Evolutionary conservation across 2,113 vertebrate genomes (phyloP).

Genomic region (Myodes glareolus): DNA sequence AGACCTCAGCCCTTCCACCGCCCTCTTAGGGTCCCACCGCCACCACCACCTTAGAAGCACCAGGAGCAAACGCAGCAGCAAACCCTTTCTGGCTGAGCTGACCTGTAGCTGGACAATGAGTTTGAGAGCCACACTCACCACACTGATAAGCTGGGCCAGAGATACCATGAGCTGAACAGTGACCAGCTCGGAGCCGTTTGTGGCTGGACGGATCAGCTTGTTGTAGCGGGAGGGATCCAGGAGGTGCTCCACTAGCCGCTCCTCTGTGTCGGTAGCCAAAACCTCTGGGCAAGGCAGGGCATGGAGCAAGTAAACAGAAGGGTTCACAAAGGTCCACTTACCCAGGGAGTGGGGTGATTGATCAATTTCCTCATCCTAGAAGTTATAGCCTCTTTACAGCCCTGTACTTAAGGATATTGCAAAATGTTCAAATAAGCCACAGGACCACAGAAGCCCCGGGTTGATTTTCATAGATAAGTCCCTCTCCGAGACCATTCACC

Average conservation of each 20-base stretch:
- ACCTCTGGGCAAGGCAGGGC: constrained; percentile 80
- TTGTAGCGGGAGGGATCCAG: constrained; percentile 95
- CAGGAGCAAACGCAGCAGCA: neutral
- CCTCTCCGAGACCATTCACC: no score
- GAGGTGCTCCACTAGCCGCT: constrained; percentile 95
- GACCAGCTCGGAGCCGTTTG: constrained; percentile 95
- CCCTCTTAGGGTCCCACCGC: neutral
- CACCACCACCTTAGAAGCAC: neutral
- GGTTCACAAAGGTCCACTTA: neutral
- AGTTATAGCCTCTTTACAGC: neutral
- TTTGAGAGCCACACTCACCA: constrained; percentile 88
- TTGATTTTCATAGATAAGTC: no score
- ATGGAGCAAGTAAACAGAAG: neutral
- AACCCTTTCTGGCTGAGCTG: neutral
- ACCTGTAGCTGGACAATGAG: neutral
- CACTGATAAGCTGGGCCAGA: constrained; percentile 96
- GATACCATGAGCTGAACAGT: constrained; percentile 98
- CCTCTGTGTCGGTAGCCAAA: constrained; percentile 93
- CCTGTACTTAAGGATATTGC: neutral
- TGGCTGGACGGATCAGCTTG: constrained; percentile 96
- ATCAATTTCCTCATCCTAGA: neutral
- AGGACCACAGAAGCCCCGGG: no score
- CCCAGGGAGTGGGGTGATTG: neutral
- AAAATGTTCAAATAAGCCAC: neutral
- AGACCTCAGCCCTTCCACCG: neutral